Evolutionary conservation across 2,888 invertebrate genomes (phyloP).

Genomic region (Trimorus sp.): DNA sequence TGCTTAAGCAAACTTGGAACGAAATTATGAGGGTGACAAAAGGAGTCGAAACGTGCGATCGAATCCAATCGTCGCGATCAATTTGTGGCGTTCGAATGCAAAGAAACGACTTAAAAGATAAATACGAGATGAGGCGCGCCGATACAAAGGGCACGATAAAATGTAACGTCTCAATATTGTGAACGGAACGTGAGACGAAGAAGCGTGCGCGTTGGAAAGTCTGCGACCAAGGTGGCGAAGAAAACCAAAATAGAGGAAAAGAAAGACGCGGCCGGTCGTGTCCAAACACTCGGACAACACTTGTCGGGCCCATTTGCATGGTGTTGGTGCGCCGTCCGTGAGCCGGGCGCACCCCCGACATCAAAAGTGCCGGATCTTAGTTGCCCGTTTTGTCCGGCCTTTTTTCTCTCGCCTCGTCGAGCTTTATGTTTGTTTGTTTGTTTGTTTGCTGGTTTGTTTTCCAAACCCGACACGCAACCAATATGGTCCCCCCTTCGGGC

Average conservation of each 20-base stretch:
- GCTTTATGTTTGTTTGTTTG: conserved; percentile 53
- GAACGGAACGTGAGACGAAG: conserved; percentile 17
- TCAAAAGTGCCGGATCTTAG: conserved; percentile 71
- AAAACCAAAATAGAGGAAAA: conserved; percentile 53
- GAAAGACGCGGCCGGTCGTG: conserved; percentile 46
- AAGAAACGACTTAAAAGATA: too few species aligned
- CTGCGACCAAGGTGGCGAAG: conserved; percentile 33
- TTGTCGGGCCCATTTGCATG: conserved; percentile 63
- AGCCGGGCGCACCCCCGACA: conserved; percentile 70
- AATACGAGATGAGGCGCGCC: too few species aligned
- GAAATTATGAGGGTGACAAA: conserved; percentile 2
- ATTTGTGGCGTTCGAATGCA: too few species aligned
- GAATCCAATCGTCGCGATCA: neutral
- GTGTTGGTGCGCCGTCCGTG: conserved; percentile 42
- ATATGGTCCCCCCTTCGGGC: neutral
- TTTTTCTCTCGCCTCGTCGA: conserved; percentile 34
- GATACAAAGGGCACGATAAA: too few species aligned
- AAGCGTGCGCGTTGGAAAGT: conserved; percentile 35
- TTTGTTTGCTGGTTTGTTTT: conserved; percentile 23
- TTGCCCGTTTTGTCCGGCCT: conserved; percentile 50
- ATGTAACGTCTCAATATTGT: conserved; percentile 24
- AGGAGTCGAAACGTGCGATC: neutral
- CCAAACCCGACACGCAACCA: neutral
- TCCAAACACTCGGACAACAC: conserved; percentile 64
- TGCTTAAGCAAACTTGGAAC: too few species aligned